phyloP scores from a whole-genome alignment of 2,113 vertebrate genomes.

The Beaufortia kweichowensis region DNA sequence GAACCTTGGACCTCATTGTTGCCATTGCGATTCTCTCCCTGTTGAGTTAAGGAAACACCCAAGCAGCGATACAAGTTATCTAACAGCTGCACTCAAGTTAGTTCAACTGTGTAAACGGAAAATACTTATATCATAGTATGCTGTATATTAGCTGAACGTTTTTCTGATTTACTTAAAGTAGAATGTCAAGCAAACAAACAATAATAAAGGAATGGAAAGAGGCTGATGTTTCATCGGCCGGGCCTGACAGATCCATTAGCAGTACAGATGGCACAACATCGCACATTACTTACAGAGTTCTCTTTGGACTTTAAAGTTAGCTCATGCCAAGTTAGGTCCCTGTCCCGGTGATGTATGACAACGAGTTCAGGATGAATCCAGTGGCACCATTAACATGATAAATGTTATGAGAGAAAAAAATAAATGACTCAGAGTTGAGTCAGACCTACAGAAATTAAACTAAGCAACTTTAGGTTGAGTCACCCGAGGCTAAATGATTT shows the following conservation, averaged over 20 bases:
- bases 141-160: background rate
- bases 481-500: background rate
- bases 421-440: background rate
- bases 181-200: constrained; percentile 5
- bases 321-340: constrained; percentile 20
- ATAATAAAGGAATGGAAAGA: constrained; percentile 7
- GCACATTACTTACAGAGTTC: constrained; percentile 32
- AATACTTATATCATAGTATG: background rate
- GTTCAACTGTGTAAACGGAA: too few relatives aligned
- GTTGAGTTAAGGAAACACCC: too few relatives aligned
- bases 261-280: constrained; percentile 12
- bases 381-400: constrained; percentile 24
- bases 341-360: constrained; percentile 22
- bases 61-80: too few relatives aligned
- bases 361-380: background rate
- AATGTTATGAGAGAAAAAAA: background rate
- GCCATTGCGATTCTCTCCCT: too few relatives aligned
- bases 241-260: constrained; percentile 37
- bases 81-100: too few relatives aligned
- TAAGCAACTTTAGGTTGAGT: background rate
- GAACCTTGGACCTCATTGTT: too few relatives aligned
- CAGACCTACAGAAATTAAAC: background rate
- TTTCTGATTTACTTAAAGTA: background rate
- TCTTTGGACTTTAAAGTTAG: constrained; percentile 34
- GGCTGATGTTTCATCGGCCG: constrained; percentile 1